Evolutionary conservation across 2,888 invertebrate genomes (phyloP).

Genomic region (Eupsilia transversa): DNA sequence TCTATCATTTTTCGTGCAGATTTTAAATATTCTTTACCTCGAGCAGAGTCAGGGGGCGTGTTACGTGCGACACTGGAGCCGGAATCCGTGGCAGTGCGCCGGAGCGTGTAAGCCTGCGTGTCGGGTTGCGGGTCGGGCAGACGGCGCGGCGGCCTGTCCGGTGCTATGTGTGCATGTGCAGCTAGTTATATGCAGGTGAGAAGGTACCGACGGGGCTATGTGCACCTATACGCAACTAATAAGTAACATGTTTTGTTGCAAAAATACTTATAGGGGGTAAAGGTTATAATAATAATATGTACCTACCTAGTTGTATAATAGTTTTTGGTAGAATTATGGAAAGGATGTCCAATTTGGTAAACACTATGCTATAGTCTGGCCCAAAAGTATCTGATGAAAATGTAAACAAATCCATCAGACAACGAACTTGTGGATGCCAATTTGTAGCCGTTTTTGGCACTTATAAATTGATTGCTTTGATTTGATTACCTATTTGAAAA

Average conservation of each 20-base stretch:
- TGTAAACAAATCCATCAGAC: neutral
- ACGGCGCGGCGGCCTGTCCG: constrained; percentile 66
- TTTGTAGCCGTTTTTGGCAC: neutral
- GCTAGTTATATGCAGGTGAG: neutral
- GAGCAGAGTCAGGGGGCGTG: constrained; percentile 8
- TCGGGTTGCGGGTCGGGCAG: constrained; percentile 66
- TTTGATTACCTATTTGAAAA: neutral
- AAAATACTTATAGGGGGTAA: neutral
- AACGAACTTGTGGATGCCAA: neutral
- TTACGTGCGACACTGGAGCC: constrained; percentile 64
- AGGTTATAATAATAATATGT: neutral
- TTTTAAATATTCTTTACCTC: neutral
- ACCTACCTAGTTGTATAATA: neutral
- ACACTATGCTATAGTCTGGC: neutral
- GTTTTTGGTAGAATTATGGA: neutral
- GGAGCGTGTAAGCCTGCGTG: constrained; percentile 72
- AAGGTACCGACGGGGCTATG: neutral
- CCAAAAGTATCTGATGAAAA: neutral
- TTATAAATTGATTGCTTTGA: neutral
- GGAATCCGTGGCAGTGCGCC: constrained; percentile 73
- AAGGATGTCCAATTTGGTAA: neutral
- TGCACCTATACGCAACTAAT: neutral
- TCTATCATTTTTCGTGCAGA: neutral
- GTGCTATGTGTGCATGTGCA: constrained; percentile 18
- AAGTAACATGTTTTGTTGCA: neutral